Evolutionary conservation across 2,797 vertebrate species (phyloP), one percentile per base, ranked within the genome.

Genomic region (Taeniopygia guttata): DNA sequence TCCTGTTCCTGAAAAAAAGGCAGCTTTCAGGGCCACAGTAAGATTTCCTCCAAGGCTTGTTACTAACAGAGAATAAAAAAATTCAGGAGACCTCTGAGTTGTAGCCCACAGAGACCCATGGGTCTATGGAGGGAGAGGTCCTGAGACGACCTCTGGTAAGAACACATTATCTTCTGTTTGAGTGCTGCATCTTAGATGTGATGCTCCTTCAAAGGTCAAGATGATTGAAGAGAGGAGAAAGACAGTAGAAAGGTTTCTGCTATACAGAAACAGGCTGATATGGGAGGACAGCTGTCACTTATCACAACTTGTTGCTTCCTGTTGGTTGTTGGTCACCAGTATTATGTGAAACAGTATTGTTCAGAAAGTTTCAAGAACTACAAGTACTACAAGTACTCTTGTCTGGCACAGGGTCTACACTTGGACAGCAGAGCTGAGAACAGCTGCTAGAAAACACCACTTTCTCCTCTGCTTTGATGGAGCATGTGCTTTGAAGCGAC

Each of bases 1-100:
- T 96, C 91, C 77, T 96, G 45, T 88, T 75, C 45, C 60, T 76
- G 77, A 77, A 93, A 91, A 95, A 88, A 94, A 86, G 52, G 66
- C 90, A 87, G 84, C 59, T 96, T 95, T 93, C 92, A 95, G 73
- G 73, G 62, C 80, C 76, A 54, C 74, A 92, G 75, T 91, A 92
- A 89, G 91, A 82, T 95, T 96, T 94, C 88, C 77, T 95, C 85
- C 60, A 52, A 95, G 58, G 83, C 67, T 86, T 91, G 73, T 84
- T 77, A 74, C 51, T 62, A 85, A 77, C 23, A 94, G 68, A 93
- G 87, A 93, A 79, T 55, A 84, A 91, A 96, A 84, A 73, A 77
- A 83, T 68, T 77, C 83, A 86, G 38, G 82, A 77, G 62, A 76
- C 56, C 56, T 81, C 86, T 48, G 52, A 85, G 64, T 54, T 88